A percentile compares a stretch with the other conserved stretches of the same genome.
These are phyloP conservation scores for Pemphredon lugubris DNA, from an alignment of 2,888 invertebrate genomes.

Conservation along the genomic window DNA sequence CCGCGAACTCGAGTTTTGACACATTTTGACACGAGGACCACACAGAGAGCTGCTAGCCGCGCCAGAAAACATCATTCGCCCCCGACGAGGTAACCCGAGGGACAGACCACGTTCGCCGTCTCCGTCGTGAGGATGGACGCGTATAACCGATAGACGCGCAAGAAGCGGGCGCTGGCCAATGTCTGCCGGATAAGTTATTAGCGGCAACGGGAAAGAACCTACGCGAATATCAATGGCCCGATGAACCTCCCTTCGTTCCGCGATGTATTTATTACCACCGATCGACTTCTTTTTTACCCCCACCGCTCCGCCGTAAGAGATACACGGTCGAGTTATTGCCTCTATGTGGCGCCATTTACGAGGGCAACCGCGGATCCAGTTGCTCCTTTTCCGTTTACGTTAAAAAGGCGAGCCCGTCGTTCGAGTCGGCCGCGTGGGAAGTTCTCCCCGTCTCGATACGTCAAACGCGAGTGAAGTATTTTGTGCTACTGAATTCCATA, in stretches of 20 bases:
- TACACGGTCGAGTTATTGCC: slow-evolving; percentile 52
- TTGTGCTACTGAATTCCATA: no score
- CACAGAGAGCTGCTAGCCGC: slow-evolving; percentile 73
- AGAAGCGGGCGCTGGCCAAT: slow-evolving; percentile 72
- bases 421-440: neutral
- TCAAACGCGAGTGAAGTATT: no score
- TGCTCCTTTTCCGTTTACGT: slow-evolving; percentile 2
- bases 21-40: slow-evolving; percentile 80
- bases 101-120: slow-evolving; percentile 8
- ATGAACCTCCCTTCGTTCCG: slow-evolving; percentile 47
- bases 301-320: slow-evolving; percentile 24
- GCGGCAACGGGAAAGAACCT: slow-evolving; percentile 66
- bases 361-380: neutral
- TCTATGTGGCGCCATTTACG: slow-evolving; percentile 23
- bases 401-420: neutral
- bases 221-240: slow-evolving; percentile 73
- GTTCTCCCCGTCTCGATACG: no score
- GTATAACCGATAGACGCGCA: slow-evolving; percentile 73
- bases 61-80: slow-evolving; percentile 72
- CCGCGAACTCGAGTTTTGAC: slow-evolving; percentile 79
- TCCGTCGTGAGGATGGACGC: slow-evolving; percentile 42
- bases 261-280: slow-evolving; percentile 66
- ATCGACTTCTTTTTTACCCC: slow-evolving; percentile 62
- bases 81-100: slow-evolving; percentile 37
- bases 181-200: slow-evolving; percentile 78